Base-by-base conservation (phyloP, 2,797 vertebrate species). In the Rhinatrema bivittatum region DNA sequence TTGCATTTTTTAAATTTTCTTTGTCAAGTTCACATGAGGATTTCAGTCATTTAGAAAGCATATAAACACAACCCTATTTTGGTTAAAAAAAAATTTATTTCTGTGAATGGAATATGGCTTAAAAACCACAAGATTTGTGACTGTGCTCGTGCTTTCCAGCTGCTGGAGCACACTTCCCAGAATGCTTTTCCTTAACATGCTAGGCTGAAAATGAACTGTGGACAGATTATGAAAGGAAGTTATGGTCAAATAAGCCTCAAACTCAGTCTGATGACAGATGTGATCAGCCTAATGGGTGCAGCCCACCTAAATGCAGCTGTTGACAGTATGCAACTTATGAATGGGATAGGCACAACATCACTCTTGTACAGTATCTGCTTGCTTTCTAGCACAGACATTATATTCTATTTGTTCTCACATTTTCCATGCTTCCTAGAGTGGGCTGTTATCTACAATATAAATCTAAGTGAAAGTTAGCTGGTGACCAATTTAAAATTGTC, bases 261-360 rank as follows among this genome's bases (percentile, higher is more conserved):
- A 72, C 67, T 61, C 51, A 40, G 48, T 18, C 52, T 79, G 79
- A 66, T 85, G 87, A 85, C 80, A 84, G 81, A 60, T 68, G 63
- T 69, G 74, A 72, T 81, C 76, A 74, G 32, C 4, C 11, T 32
- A 58, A 48, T 35, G 65, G 75, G 38, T 69, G 65, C 81, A 80
- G 74, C 54, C 44, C 58, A 43, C 67, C 68, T 81, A 79, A 81
- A 70, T 68, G 74, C 62, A 62, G 29, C 62, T 56, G 72, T 51
- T 79, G 80, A 89, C 80, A 88, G 79, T 65, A 43, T 37, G 16
- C 28, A 29, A 21, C 65, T 17, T 59, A 43, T 11, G 25, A 62
- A 53, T 42, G 51, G 46, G 2, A 20, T 6, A 39, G 26, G 31
- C 53, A 62, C 39, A 38, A 51, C 15, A 7, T 35, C 39, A 57